Conservation (phyloP, 2,797 vertebrate genomes). For the Acanthurus lineatus region DNA sequence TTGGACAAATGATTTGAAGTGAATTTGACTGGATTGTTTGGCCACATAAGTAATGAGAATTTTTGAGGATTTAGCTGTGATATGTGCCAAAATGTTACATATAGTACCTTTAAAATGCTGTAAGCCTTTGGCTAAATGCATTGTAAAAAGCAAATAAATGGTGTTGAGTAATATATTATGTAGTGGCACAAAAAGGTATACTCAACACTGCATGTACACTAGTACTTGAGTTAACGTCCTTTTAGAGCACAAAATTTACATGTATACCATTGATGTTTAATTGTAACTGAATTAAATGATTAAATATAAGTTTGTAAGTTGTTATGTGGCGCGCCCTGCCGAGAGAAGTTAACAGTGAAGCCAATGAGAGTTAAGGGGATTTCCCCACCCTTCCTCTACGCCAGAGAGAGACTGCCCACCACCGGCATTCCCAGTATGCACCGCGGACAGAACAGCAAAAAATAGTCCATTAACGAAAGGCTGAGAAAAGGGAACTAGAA, state of each 20-base stretch:
- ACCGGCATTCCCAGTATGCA: conserved; percentile 91
- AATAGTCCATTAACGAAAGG: conserved; percentile 82
- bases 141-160: no score
- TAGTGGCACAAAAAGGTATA: background rate
- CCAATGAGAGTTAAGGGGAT: conserved; percentile 79
- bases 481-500: conserved; percentile 76
- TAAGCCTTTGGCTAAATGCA: no score
- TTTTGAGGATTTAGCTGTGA: no score
- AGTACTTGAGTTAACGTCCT: background rate
- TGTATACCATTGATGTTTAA: background rate
- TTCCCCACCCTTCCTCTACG: conserved; percentile 84
- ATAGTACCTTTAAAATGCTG: no score
- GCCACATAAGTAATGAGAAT: no score
- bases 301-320: background rate
- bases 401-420: conserved; percentile 88
- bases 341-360: conserved; percentile 24
- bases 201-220: background rate
- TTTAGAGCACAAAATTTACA: background rate
- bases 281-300: background rate
- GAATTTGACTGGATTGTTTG: no score
- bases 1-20: no score
- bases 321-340: conserved; percentile 41
- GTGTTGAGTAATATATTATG: no score
- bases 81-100: no score
- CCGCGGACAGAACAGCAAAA: conserved; percentile 85